Conservation (phyloP, 2,113 vertebrate species). For the Chaetodon auriga region DNA sequence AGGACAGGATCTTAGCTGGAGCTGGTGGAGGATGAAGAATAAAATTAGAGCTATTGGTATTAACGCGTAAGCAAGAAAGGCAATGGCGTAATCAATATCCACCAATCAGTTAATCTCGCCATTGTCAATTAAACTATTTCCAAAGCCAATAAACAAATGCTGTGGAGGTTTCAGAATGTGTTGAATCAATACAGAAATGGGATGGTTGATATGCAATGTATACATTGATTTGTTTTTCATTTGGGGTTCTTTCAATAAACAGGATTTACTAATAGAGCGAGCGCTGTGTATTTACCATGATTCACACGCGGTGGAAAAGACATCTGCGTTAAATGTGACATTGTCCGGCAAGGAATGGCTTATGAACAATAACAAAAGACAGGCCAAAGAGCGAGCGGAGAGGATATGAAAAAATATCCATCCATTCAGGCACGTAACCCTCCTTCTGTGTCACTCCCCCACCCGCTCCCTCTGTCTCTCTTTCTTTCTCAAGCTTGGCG, state of each 20-base stretch:
- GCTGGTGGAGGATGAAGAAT: conserved; percentile 79
- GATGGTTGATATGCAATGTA: conserved; percentile 41
- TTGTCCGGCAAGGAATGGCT: conserved; percentile 23
- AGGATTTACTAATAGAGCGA: conserved; percentile 21
- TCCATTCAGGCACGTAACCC: conserved; percentile 22
- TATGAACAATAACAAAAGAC: conserved; percentile 7
- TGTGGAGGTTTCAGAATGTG: conserved; percentile 14
- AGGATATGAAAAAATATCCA: conserved; percentile 29
- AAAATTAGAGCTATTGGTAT: conserved; percentile 14
- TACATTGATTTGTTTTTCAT: conserved; percentile 43
- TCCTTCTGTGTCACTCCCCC: background rate
- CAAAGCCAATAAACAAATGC: conserved; percentile 43
- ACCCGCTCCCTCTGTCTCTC: conserved; percentile 7
- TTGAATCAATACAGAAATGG: conserved; percentile 56
- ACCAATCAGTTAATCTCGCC: conserved; percentile 30
- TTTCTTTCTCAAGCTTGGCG: conserved; percentile 53
- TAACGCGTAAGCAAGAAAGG: conserved; percentile 3
- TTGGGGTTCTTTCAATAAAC: conserved; percentile 37
- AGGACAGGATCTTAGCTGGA: conserved; percentile 97
- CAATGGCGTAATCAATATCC: conserved; percentile 40
- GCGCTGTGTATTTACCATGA: conserved; percentile 1
- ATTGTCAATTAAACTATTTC: conserved; percentile 49
- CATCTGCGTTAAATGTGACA: conserved; percentile 36
- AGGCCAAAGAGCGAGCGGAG: background rate
- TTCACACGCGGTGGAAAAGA: conserved; percentile 32